These are phyloP conservation scores for Borostomias antarcticus DNA, from an alignment of 2,797 vertebrate species.

Conservation along the genomic window DNA sequence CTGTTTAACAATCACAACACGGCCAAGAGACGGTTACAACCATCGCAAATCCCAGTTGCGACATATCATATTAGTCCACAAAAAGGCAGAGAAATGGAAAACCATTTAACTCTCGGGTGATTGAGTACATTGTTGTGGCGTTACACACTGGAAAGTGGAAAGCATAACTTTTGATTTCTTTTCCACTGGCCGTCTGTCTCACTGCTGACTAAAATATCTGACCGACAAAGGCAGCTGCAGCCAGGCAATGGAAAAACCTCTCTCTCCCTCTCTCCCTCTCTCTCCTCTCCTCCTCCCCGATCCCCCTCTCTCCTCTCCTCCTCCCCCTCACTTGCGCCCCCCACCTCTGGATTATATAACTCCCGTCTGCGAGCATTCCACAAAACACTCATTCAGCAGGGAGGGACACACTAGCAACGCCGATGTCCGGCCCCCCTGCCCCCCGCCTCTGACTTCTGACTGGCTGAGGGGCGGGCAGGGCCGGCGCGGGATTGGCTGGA, in stretches of 20 bases:
- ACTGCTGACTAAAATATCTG: slow-evolving; percentile 68
- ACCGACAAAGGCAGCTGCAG: slow-evolving; percentile 75
- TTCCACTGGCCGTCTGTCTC: slow-evolving; percentile 47
- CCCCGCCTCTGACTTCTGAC: slow-evolving; percentile 34
- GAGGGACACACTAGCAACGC: slow-evolving; percentile 73
- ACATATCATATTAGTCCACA: background rate
- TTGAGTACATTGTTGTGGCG: slow-evolving; percentile 36
- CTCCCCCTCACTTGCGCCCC: slow-evolving; percentile 61
- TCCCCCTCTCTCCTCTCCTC: slow-evolving; percentile 33
- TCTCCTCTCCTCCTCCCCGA: slow-evolving; percentile 39
- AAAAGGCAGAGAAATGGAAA: slow-evolving; percentile 36
- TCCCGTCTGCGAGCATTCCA: slow-evolving; percentile 78
- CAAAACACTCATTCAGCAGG: slow-evolving; percentile 72
- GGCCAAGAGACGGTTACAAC: no score
- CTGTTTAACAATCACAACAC: background rate
- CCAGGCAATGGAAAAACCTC: slow-evolving; percentile 77
- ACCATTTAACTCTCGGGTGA: slow-evolving; percentile 13
- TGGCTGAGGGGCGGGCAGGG: slow-evolving; percentile 50
- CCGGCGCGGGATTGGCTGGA: slow-evolving; percentile 57
- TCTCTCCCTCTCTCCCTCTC: slow-evolving; percentile 30
- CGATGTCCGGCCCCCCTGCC: slow-evolving; percentile 51
- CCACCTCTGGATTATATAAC: slow-evolving; percentile 79
- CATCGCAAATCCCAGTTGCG: background rate
- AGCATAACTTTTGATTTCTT: slow-evolving; percentile 44
- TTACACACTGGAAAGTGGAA: slow-evolving; percentile 48